A percentile compares a stretch with the other conserved stretches of the same genome.
Evolutionary conservation across 2,113 vertebrate species (phyloP).

Genomic region (Euleptes europaea): DNA sequence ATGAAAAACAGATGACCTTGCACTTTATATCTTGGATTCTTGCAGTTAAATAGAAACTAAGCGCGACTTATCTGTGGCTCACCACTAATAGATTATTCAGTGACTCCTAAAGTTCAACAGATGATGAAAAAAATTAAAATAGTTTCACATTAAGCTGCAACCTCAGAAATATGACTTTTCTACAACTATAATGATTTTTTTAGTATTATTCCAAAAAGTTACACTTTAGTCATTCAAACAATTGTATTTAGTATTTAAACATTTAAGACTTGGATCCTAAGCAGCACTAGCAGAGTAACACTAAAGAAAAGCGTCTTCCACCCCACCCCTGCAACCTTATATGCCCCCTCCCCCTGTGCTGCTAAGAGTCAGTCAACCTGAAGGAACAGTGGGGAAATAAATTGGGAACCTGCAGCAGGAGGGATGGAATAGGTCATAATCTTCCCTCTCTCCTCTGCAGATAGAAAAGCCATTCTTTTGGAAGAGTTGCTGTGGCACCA

Average conservation of each 20-base stretch:
- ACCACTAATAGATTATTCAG: not conserved
- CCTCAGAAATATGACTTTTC: not conserved
- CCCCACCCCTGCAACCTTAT: too few species aligned
- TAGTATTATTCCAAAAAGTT: not conserved
- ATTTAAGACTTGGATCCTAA: not conserved
- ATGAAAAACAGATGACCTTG: constrained; percentile 58
- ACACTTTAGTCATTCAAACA: not conserved
- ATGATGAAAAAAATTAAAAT: not conserved
- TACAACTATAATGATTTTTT: not conserved
- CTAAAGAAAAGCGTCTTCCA: too few species aligned
- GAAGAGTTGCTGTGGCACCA: too few species aligned
- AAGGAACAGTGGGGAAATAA: too few species aligned
- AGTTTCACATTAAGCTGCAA: not conserved
- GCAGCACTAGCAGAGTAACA: too few species aligned
- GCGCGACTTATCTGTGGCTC: constrained; percentile 34
- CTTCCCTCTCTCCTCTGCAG: too few species aligned
- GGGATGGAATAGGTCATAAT: too few species aligned
- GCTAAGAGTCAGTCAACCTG: too few species aligned
- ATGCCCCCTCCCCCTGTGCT: too few species aligned
- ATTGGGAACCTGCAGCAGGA: too few species aligned
- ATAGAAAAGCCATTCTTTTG: too few species aligned
- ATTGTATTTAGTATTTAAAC: not conserved
- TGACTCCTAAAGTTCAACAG: not conserved
- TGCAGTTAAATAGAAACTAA: constrained; percentile 55
- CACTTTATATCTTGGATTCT: constrained; percentile 26